Conservation (phyloP, 2,888 invertebrate species). For the Magallana nippona region DNA sequence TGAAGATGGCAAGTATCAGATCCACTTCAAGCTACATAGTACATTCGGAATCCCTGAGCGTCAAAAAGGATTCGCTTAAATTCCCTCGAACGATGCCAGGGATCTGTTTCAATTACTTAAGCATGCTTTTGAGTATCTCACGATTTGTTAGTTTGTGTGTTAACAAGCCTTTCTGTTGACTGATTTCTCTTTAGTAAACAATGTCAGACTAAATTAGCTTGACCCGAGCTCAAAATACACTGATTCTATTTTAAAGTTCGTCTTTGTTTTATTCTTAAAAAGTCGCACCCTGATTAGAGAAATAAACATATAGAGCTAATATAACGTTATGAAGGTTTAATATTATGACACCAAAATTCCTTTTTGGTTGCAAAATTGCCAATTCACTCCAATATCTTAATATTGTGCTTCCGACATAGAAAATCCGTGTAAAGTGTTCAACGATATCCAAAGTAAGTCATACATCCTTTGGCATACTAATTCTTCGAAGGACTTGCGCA, state of each 20-base stretch:
- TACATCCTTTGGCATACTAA: not conserved
- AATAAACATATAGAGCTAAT: not conserved
- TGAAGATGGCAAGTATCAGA: conserved; percentile 39
- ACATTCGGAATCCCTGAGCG: conserved; percentile 30
- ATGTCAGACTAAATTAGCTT: conserved; percentile 12
- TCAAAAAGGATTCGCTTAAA: conserved; percentile 30
- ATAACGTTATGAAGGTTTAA: not conserved
- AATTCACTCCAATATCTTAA: not conserved
- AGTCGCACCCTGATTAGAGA: not conserved
- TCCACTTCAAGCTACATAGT: conserved; percentile 25
- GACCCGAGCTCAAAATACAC: conserved; percentile 6
- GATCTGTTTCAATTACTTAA: conserved; percentile 27
- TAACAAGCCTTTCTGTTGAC: conserved; percentile 14
- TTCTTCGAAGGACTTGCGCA: not conserved
- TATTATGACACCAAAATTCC: conserved; percentile 7
- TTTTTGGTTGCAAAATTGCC: conserved; percentile 5
- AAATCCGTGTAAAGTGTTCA: conserved; percentile 14
- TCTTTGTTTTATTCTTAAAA: conserved; percentile 2
- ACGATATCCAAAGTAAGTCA: conserved; percentile 8
- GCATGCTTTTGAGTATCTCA: conserved; percentile 1
- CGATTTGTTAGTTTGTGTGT: conserved; percentile 23
- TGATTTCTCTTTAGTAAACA: not conserved
- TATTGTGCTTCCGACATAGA: conserved; percentile 11
- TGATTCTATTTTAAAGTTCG: not conserved
- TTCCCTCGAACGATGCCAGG: not conserved